phyloP scores from a whole-genome alignment of 2,888 invertebrate species.

The Empis stercorea region DNA sequence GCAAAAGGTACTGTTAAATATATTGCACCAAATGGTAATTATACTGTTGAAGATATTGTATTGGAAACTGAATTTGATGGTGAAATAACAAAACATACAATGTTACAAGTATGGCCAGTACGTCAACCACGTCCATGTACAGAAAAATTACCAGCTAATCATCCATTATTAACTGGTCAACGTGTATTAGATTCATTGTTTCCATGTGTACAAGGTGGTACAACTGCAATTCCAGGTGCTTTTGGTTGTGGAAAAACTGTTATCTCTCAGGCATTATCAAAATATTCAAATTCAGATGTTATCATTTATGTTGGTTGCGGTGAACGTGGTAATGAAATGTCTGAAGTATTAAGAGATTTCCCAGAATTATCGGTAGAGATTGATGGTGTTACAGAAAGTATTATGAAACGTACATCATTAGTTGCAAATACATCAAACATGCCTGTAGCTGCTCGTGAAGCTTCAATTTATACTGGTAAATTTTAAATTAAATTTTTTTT shows the following conservation, averaged over 20 bases:
- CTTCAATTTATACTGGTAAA: conserved; percentile 94
- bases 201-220: conserved; percentile 98
- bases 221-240: conserved; percentile 97
- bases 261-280: conserved; percentile 97
- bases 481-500: background rate
- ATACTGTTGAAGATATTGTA: conserved; percentile 87
- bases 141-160: conserved; percentile 97
- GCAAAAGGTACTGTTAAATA: conserved; percentile 94
- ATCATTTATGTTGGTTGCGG: conserved; percentile 99
- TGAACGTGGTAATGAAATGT: conserved; percentile 99
- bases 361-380: conserved; percentile 97
- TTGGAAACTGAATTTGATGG: conserved; percentile 99
- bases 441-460: conserved; percentile 99
- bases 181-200: conserved; percentile 96
- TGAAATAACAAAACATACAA: conserved; percentile 76
- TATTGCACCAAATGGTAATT: conserved; percentile 86
- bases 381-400: conserved; percentile 91
- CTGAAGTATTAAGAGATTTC: conserved; percentile 97
- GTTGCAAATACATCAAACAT: conserved; percentile 99
- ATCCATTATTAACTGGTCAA: conserved; percentile 96
- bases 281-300: conserved; percentile 99
- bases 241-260: conserved; percentile 99
- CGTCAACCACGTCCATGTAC: conserved; percentile 92
- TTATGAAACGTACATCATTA: conserved; percentile 98
- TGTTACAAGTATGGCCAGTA: conserved; percentile 99